phyloP scores from a whole-genome alignment of 1,140 invertebrate species.

The Hydropsyche tenuis region DNA sequence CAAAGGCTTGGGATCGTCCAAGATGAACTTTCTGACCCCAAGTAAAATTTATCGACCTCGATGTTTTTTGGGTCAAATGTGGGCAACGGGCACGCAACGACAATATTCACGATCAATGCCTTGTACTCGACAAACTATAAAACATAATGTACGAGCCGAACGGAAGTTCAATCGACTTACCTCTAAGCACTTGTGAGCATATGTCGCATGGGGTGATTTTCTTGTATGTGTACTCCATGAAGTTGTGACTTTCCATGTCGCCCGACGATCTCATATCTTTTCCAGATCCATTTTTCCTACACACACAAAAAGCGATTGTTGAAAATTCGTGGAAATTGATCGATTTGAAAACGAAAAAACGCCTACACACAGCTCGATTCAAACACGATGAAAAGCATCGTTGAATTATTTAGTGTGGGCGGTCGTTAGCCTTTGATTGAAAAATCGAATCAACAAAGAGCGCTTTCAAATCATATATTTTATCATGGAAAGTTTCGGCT shows the following conservation, averaged over 20 bases:
- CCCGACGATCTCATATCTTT: constrained; percentile 66
- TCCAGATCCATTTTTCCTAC: constrained; percentile 76
- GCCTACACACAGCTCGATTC: no score
- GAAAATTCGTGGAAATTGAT: no score
- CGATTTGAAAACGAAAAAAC: no score
- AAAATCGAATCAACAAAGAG: no score
- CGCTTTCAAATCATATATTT: no score
- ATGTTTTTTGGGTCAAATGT: constrained; percentile 11
- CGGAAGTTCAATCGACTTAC: constrained; percentile 60
- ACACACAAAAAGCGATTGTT: constrained; percentile 37
- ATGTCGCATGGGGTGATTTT: constrained; percentile 95
- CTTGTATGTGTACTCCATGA: constrained; percentile 94
- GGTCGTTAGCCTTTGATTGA: no score
- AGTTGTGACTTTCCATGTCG: constrained; percentile 76
- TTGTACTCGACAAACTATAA: not conserved
- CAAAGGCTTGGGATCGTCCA: not conserved
- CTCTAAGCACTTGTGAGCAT: constrained; percentile 89
- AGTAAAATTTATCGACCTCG: constrained; percentile 6
- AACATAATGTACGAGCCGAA: not conserved
- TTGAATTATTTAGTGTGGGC: no score
- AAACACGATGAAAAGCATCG: no score
- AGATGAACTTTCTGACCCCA: constrained; percentile 10
- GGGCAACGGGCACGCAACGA: not conserved
- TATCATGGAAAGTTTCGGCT: no score
- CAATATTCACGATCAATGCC: not conserved